phyloP scores from a whole-genome alignment of 2,113 vertebrate species.

The Petromus typicus region DNA sequence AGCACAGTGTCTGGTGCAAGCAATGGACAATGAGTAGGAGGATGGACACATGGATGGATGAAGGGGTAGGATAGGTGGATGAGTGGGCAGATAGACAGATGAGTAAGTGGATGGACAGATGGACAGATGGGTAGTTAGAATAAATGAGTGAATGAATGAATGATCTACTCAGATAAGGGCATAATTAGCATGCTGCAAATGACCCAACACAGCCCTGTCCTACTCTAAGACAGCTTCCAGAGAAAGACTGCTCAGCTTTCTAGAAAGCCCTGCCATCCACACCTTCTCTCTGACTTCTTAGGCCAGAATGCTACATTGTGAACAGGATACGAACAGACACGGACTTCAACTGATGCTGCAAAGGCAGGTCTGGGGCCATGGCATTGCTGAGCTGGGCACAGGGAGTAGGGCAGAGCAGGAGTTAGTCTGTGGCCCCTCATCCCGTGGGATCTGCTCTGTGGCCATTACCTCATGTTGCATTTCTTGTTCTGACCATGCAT shows the following conservation, averaged over 20 bases:
- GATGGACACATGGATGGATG: background rate
- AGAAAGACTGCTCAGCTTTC: slow-evolving; percentile 4
- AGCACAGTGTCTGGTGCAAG: background rate
- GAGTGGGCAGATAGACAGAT: background rate
- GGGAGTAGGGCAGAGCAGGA: background rate
- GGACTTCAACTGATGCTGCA: too few relatives aligned
- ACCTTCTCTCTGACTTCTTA: background rate
- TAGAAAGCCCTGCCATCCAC: background rate
- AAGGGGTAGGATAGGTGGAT: background rate
- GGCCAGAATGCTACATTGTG: background rate
- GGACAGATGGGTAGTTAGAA: background rate
- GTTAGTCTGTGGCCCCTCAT: background rate
- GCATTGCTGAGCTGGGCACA: background rate
- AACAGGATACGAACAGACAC: background rate
- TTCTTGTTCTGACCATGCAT: slow-evolving; percentile 91
- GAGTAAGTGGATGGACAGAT: background rate
- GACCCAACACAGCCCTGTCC: background rate
- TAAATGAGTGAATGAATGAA: background rate
- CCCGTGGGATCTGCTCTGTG: rapidly evolving
- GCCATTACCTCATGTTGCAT: slow-evolving; percentile 90
- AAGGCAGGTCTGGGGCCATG: background rate
- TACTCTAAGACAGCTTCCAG: background rate
- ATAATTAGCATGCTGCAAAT: background rate
- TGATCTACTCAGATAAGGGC: background rate
- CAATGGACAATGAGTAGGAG: background rate